Conservation (phyloP, 2,113 vertebrate species). For the Tichodroma muraria region DNA sequence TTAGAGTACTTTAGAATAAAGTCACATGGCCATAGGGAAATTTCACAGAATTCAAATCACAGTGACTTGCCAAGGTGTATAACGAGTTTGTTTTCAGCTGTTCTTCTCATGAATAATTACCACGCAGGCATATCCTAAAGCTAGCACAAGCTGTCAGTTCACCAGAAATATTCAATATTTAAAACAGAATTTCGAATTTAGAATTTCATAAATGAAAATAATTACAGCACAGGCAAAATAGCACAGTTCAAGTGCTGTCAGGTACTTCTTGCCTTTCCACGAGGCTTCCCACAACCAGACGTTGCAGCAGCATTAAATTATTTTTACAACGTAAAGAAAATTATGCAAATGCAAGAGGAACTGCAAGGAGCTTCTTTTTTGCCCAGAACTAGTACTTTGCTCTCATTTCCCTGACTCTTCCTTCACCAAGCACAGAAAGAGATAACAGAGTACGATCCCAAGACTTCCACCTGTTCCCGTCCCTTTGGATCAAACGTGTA, state of each 20-base stretch:
- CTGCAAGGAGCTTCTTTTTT: background rate
- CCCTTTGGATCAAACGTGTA: background rate
- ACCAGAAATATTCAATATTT: constrained; percentile 85
- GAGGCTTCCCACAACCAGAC: constrained; percentile 1
- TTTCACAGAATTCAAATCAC: constrained; percentile 77
- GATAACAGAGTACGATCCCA: background rate
- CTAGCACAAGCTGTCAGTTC: constrained; percentile 85
- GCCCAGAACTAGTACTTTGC: constrained; percentile 1
- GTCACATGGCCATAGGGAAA: constrained; percentile 79
- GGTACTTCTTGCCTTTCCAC: background rate
- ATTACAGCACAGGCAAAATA: constrained; percentile 71
- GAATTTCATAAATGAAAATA: constrained; percentile 79
- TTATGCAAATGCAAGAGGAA: background rate
- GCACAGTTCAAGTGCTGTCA: constrained; percentile 42
- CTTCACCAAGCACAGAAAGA: background rate
- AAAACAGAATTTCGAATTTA: constrained; percentile 77
- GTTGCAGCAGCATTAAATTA: constrained; percentile 4
- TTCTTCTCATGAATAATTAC: constrained; percentile 87
- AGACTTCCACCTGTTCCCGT: background rate
- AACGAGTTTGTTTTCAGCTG: constrained; percentile 86
- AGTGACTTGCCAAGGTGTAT: constrained; percentile 78
- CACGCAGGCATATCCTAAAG: constrained; percentile 81
- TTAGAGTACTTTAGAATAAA: constrained; percentile 71
- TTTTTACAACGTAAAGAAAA: background rate
- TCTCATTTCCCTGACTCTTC: constrained; percentile 18